Evolutionary conservation across 2,797 vertebrate species (phyloP).

Genomic region (Scleropages formosus): DNA sequence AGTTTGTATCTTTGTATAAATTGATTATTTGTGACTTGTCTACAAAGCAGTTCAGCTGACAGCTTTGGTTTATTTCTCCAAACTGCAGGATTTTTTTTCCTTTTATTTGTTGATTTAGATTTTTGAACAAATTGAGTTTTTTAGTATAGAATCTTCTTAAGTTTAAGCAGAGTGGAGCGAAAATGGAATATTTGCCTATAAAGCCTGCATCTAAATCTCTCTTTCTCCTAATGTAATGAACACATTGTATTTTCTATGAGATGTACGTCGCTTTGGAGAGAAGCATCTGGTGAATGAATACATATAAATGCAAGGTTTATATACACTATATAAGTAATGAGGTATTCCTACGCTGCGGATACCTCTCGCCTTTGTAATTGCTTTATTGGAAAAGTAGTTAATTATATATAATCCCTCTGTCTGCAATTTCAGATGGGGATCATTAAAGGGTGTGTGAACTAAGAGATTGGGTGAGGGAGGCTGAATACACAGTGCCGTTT

Average conservation of each 20-base stretch:
- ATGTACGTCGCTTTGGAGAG: no score
- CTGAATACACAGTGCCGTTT: slow-evolving; percentile 6
- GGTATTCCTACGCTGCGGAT: background rate
- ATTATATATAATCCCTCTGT: slow-evolving; percentile 15
- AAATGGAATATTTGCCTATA: slow-evolving; percentile 1
- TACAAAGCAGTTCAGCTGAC: no score
- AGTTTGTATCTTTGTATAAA: no score
- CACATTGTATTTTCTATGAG: no score
- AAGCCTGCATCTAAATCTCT: no score
- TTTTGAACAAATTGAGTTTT: background rate
- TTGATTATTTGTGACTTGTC: no score
- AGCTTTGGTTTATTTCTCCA: no score
- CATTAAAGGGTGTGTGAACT: slow-evolving; percentile 11
- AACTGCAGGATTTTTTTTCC: background rate
- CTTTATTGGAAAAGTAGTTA: slow-evolving; percentile 17
- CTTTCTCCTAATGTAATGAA: no score
- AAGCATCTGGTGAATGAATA: no score
- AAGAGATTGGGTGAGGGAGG: slow-evolving; percentile 2
- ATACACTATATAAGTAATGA: slow-evolving; percentile 13
- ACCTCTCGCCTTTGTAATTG: slow-evolving; percentile 15
- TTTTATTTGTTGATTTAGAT: background rate
- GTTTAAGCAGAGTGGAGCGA: slow-evolving; percentile 9
- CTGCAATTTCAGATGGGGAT: slow-evolving; percentile 5
- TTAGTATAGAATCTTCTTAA: background rate
- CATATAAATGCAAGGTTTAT: no score